phyloP scores from a whole-genome alignment of 1,140 invertebrate genomes.

The Amyelois transitella region DNA sequence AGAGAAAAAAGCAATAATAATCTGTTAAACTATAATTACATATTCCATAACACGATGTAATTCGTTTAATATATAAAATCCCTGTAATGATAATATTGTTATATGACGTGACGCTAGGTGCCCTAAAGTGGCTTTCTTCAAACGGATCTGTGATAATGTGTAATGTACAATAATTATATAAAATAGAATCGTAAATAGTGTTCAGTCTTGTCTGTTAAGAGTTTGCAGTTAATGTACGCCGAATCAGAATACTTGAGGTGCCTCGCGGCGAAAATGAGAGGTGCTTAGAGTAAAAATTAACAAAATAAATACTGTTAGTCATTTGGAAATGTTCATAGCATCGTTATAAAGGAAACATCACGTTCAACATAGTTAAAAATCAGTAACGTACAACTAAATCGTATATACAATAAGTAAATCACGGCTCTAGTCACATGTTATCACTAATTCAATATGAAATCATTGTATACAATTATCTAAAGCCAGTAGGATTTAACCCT shows the following conservation, averaged over 20 bases:
- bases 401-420: constrained; percentile 45
- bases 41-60: constrained; percentile 60
- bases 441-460: constrained; percentile 48
- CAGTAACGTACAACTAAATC: constrained; percentile 39
- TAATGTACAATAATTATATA: constrained; percentile 66
- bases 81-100: constrained; percentile 74
- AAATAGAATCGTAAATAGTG: constrained; percentile 73
- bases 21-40: constrained; percentile 66
- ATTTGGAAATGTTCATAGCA: constrained; percentile 17
- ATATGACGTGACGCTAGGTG: constrained; percentile 64
- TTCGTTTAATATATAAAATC: constrained; percentile 71
- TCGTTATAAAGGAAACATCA: constrained; percentile 24
- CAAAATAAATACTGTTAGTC: constrained; percentile 19
- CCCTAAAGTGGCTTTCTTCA: constrained; percentile 35
- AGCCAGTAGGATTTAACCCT: constrained; percentile 63
- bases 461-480: constrained; percentile 73
- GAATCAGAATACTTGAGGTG: neutral
- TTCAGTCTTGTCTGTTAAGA: constrained; percentile 72
- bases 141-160: constrained; percentile 51
- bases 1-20: constrained; percentile 41
- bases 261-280: neutral
- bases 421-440: constrained; percentile 37
- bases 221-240: constrained; percentile 43
- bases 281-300: neutral
- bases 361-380: constrained; percentile 33